phyloP scores from a whole-genome alignment of 2,888 invertebrate species.

The Drosophila affinis region DNA sequence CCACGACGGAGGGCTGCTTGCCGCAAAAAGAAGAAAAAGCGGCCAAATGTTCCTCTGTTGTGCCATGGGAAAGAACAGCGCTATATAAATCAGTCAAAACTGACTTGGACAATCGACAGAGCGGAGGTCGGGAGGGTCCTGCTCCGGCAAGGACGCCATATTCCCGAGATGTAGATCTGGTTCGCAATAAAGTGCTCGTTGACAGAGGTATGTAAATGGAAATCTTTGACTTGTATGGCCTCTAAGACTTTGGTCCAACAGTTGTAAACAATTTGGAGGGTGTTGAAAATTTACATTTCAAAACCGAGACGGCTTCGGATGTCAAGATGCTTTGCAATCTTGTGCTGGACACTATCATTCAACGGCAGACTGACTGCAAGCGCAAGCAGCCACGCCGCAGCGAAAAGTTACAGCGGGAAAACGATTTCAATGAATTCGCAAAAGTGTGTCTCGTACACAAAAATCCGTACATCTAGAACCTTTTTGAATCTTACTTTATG shows the following conservation, averaged over 20 bases:
- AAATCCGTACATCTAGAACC: slow-evolving; percentile 1
- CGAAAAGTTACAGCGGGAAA: background rate
- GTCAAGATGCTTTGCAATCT: slow-evolving; percentile 35
- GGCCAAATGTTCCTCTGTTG: background rate
- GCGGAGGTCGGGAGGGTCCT: background rate
- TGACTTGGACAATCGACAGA: background rate
- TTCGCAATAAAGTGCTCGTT: slow-evolving; percentile 21
- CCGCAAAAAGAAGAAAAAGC: background rate
- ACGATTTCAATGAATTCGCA: background rate
- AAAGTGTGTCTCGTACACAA: background rate
- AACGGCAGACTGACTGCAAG: background rate
- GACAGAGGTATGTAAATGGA: slow-evolving; percentile 17
- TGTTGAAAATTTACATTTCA: slow-evolving; percentile 20
- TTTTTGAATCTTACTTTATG: background rate
- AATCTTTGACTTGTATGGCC: background rate
- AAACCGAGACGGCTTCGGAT: slow-evolving; percentile 5
- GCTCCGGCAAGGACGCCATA: background rate
- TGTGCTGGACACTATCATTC: slow-evolving; percentile 16
- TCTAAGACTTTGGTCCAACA: background rate
- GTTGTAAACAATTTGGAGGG: slow-evolving; percentile 36
- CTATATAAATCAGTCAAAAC: background rate
- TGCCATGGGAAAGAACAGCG: background rate
- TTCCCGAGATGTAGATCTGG: background rate
- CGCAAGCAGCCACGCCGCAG: background rate
- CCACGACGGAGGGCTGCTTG: slow-evolving; percentile 5